phyloP scores from a whole-genome alignment of 1,140 invertebrate genomes.

The Drosophila lini region DNA sequence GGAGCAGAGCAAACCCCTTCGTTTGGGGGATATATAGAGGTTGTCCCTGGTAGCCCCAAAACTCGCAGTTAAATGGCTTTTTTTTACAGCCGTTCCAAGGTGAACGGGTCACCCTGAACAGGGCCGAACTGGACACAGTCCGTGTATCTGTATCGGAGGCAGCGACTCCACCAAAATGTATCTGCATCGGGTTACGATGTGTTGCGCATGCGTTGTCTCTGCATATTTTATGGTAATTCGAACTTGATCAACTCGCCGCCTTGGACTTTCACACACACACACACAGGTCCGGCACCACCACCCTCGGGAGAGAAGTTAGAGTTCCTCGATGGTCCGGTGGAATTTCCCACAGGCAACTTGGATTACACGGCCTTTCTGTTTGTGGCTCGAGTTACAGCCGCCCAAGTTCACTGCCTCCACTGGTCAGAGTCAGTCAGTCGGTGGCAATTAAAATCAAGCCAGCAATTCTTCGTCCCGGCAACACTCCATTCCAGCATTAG shows the following conservation, averaged over 20 bases:
- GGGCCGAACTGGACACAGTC: constrained; percentile 28
- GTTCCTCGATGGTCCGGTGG: constrained; percentile 40
- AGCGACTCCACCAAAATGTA: constrained; percentile 24
- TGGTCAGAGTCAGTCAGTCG: constrained; percentile 20
- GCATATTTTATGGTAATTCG: constrained; percentile 77
- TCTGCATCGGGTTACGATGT: constrained; percentile 62
- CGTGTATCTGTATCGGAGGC: constrained; percentile 42
- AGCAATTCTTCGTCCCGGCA: constrained; percentile 41
- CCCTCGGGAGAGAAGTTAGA: constrained; percentile 10
- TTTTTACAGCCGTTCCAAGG: constrained; percentile 50
- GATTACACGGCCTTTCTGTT: constrained; percentile 57
- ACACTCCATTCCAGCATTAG: constrained; percentile 48
- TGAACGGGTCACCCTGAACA: constrained; percentile 57
- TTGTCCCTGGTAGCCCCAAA: constrained; percentile 49
- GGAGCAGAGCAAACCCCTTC: constrained; percentile 24
- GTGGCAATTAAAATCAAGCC: constrained; percentile 64
- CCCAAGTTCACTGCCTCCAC: constrained; percentile 65
- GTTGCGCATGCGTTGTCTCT: constrained; percentile 71
- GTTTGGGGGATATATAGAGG: constrained; percentile 34
- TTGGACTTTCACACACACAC: constrained; percentile 64
- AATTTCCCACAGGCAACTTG: constrained; percentile 68
- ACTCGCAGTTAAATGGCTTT: constrained; percentile 56
- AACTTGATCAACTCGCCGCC: constrained; percentile 53
- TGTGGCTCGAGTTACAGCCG: constrained; percentile 57
- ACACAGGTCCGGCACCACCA: constrained; percentile 11